Evolutionary conservation across 2,888 invertebrate species (phyloP), one percentile per base, ranked within the genome.

Genomic region (Neoaliturus tenellus): DNA sequence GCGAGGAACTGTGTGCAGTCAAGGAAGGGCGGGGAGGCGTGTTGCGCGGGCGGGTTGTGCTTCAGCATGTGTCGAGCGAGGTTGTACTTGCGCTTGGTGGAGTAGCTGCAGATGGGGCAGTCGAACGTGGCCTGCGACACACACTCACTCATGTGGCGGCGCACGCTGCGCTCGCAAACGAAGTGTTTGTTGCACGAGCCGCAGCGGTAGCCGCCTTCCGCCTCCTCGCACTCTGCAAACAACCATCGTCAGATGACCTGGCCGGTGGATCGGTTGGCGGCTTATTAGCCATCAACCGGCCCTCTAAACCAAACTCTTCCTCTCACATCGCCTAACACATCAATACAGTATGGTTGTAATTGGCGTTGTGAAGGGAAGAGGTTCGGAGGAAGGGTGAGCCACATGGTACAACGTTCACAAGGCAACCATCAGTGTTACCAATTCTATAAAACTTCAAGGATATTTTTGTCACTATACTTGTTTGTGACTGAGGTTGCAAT

Each of bases 61-160:
- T 67, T 83, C 20, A 48, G 23, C 69, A 83, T 58, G 67, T 85
- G 85, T 20, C 81, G 28, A 17, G 75, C 80, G 2, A 85, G 69
- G 67, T 85, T 84, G 41, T 84, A 75, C 25, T 78, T 84, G 6
- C 82, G 41, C 62, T 83, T 83, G 39, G 83, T 78, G 25, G 78
- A 39, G 33, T 83, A 80, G 25, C 33, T 28, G 35, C 83, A 83
- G 0, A 67, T 14, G 3, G 67, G 41, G 51, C 83, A 83, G 44
- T 83, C 48, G 20, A 83, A 69, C 8, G 31, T 62, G 8, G 90
- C 90, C 20, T 88, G 89, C 81, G 89, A 89, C n/a, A 90, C 91
- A 85, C 91, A 91, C 86, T 91, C 91, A 81, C 89, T 88, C 84
- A 82, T 71, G 73, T 82, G 82, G 12, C 82, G 71, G 28, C 58